Base-by-base conservation (phyloP, 2,113 vertebrate species). In the Aptenodytes forsteri region DNA sequence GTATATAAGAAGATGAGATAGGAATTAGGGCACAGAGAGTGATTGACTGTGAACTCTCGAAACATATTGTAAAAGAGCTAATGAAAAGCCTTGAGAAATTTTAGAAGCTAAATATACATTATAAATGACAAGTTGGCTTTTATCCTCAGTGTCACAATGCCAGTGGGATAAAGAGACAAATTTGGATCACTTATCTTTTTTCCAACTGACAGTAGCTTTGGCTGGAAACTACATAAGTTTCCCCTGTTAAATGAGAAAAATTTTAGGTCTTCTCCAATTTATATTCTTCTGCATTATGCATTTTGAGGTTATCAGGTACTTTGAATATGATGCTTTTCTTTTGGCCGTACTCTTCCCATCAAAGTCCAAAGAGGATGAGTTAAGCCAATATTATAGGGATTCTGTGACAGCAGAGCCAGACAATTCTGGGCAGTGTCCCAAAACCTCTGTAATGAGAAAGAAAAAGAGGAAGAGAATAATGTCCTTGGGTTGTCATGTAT, bases 41-140 rank as follows among this genome's bases (percentile, higher is more conserved):
- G 71, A 80, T 80, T 0, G 3, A 44, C 67, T 90, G 32, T 64
- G 76, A 93, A 40, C 67, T 89, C 65, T 92, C 52, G 80, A 93
- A 84, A 71, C n/a, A 73, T 38, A 42, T 29, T 55, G 32, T 64
- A 72, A 95, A 83, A 84, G 64, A 90, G 38, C 76, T 92, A 86
- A 89, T 83, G 42, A 87, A 90, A 92, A 89, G 56, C 73, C 81
- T 86, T 92, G 44, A 95, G 83, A 92, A 87, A 71, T 67, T 86
- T 91, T 55, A 92, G 86, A 90, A 97, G 46, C 72, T 93, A 82
- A 90, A 92, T 89, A 54, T 84, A 71, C 36, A 78, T 87, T 73
- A 84, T 84, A 83, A 78, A 67, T 89, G 47, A 44, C 65, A 82
- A 84, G 55, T 44, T 96, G 67, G n/a, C 58, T 97, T 89, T 93